Evolutionary conservation across 2,888 invertebrate genomes (phyloP).

Genomic region (Zygothrica quintamaculata): DNA sequence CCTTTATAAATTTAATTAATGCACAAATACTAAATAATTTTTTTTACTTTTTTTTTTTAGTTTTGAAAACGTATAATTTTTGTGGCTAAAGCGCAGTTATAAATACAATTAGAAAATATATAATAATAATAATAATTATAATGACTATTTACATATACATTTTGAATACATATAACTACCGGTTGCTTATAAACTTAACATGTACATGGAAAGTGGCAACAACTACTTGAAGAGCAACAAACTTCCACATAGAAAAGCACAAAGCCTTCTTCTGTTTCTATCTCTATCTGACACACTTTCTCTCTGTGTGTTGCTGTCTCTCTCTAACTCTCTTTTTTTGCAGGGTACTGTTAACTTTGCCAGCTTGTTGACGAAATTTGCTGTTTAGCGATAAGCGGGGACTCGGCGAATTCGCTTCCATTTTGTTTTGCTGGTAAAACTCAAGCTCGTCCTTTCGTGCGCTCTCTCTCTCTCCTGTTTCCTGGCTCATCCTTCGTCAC

Average conservation of each 20-base stretch:
- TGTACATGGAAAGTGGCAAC: conserved; percentile 13
- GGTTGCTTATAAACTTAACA: conserved; percentile 4
- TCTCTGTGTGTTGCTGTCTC: conserved; percentile 6
- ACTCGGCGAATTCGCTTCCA: background rate
- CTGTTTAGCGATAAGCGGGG: background rate
- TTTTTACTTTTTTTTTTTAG: conserved; percentile 7
- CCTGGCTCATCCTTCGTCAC: conserved; percentile 5
- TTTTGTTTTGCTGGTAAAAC: too few species aligned
- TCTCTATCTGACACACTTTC: too few species aligned
- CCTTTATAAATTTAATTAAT: conserved; percentile 58
- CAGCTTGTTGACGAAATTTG: conserved; percentile 26
- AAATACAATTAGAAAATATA: too few species aligned
- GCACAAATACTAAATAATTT: conserved; percentile 66
- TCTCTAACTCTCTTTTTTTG: too few species aligned
- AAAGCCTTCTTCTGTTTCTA: too few species aligned
- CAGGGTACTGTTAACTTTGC: conserved; percentile 42
- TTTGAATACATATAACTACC: too few species aligned
- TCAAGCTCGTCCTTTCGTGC: too few species aligned
- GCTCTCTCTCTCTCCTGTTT: conserved; percentile 5
- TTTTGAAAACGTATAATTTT: conserved; percentile 49
- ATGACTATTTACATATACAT: conserved; percentile 72
- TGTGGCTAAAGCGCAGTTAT: conserved; percentile 19
- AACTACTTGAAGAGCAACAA: too few species aligned
- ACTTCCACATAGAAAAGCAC: too few species aligned
- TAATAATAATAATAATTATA: conserved; percentile 61